A percentile compares a stretch with the other conserved stretches of the same genome.
phyloP scores from a whole-genome alignment of 2,797 vertebrate species.

The Lagorchestes hirsutus region DNA sequence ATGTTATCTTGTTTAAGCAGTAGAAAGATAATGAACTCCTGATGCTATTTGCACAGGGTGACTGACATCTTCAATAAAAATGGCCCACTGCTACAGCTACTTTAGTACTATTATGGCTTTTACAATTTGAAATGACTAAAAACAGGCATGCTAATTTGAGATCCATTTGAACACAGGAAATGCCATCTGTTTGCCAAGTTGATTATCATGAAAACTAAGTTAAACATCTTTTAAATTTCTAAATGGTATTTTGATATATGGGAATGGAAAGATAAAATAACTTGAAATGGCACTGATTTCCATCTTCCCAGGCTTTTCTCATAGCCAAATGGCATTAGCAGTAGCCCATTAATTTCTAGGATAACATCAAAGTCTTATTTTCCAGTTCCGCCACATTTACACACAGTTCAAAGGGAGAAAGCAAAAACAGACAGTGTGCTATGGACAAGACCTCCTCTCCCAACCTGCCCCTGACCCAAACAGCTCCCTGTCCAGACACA shows the following conservation, averaged over 20 bases:
- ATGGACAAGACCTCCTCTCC: not conserved
- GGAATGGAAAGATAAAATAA: constrained; percentile 3
- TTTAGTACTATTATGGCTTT: not conserved
- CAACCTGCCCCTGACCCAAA: not conserved
- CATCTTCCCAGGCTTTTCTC: not conserved
- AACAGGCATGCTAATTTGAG: constrained; percentile 2
- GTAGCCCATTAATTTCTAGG: not conserved
- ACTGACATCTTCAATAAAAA: constrained; percentile 8
- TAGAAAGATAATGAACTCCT: not conserved
- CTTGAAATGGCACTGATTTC: not conserved
- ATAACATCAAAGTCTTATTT: not conserved
- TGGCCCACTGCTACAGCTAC: not conserved
- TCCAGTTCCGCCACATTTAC: not conserved
- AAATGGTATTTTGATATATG: not conserved
- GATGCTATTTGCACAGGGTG: constrained; percentile 5
- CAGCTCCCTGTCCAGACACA: not conserved
- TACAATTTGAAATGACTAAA: constrained; percentile 2
- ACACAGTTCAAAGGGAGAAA: not conserved
- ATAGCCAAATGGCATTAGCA: not conserved
- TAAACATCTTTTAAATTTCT: constrained; percentile 12
- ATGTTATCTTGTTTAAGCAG: not conserved
- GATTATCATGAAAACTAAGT: constrained; percentile 11
- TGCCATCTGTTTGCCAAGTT: not conserved
- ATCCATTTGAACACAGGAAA: not conserved
- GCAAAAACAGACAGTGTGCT: not conserved